Base-by-base conservation (phyloP, 1,140 invertebrate species). In the Zaprionus camerounensis region DNA sequence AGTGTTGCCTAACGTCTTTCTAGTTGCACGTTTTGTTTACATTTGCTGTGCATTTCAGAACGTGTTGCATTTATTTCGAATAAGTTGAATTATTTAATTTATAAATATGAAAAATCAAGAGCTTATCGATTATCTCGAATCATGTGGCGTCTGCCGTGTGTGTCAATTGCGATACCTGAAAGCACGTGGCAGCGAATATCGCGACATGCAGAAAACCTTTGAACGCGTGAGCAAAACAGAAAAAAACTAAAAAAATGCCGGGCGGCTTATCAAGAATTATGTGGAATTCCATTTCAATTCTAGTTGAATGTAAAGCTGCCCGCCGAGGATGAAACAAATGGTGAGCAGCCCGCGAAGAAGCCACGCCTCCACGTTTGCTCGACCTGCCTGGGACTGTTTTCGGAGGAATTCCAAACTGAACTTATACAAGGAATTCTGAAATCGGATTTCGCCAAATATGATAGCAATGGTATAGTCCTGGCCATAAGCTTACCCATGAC, bases 331-430 rank as follows among this genome's bases (percentile, higher is more conserved):
- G 57, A 74, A 13, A 24, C 46, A 41, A 24, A 53, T 2, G 38
- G 51, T 13, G 61, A 64, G n/a, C 70, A 71, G n/a, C 80, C 76
- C 26, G 9, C 51, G 0, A 94, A 94, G 65, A 84, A 92, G 59
- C 36, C 79, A n/a, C 93, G 94, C 41, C 38, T 76, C 2, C 91
- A 92, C 74, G 73, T 93, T 5, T 96, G 96, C 80, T 78, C 94
- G 0, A 93, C 93, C 9, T 96, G 96, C 90, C 80, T 96, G 41
- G 95, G 95, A 44, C 92, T 96, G n/a, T 93, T 96, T 24, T 94
- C 96, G 69, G 80, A 94, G 69, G 78, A 93, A 7, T 91, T 92
- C 68, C 91, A 94, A 68, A 80, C 93, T 66, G 79, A 87, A 38
- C 78, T 94, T 7, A 68, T 95, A 41, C 46, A 93, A 46, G 84